Conservation (phyloP, 2,888 invertebrate genomes). For the Achlya flavicornis region DNA sequence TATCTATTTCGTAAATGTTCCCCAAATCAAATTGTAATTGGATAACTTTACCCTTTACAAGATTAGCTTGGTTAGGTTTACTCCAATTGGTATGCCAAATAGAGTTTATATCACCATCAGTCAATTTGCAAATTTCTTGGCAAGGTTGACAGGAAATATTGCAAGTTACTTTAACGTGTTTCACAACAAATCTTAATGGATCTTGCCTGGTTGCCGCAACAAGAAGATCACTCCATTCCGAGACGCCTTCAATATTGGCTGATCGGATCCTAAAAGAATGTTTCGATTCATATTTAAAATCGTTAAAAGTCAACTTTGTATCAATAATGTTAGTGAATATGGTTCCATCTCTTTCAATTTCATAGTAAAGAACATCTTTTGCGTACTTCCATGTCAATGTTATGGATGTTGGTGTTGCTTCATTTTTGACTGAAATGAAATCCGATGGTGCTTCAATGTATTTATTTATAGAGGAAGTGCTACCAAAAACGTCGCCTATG, state of each 20-base stretch:
- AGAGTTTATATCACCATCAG: constrained; percentile 39
- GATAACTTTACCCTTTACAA: constrained; percentile 39
- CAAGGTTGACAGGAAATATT: constrained; percentile 51
- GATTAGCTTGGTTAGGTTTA: constrained; percentile 39
- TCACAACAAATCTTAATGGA: constrained; percentile 49
- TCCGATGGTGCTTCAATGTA: constrained; percentile 43
- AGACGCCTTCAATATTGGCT: constrained; percentile 49
- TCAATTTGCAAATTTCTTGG: constrained; percentile 51
- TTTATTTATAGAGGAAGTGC: constrained; percentile 31
- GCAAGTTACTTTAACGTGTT: constrained; percentile 50
- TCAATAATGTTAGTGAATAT: constrained; percentile 60
- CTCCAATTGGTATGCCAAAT: constrained; percentile 62
- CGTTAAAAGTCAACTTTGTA: constrained; percentile 51
- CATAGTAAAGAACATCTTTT: constrained; percentile 52
- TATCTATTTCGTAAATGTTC: constrained; percentile 47
- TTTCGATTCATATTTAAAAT: constrained; percentile 49
- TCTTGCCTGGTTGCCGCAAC: constrained; percentile 48
- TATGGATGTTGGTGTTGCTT: constrained; percentile 51
- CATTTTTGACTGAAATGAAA: constrained; percentile 42
- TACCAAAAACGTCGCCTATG: constrained; percentile 46
- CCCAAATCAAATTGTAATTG: constrained; percentile 54
- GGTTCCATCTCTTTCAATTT: constrained; percentile 66
- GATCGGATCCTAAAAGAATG: constrained; percentile 65
- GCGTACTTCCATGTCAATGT: constrained; percentile 55
- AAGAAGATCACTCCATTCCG: constrained; percentile 66